Percentiles rank a stretch among this genome's conserved stretches.
Evolutionary conservation across 2,797 vertebrate species (phyloP).

Genomic region (Parambassis ranga): DNA sequence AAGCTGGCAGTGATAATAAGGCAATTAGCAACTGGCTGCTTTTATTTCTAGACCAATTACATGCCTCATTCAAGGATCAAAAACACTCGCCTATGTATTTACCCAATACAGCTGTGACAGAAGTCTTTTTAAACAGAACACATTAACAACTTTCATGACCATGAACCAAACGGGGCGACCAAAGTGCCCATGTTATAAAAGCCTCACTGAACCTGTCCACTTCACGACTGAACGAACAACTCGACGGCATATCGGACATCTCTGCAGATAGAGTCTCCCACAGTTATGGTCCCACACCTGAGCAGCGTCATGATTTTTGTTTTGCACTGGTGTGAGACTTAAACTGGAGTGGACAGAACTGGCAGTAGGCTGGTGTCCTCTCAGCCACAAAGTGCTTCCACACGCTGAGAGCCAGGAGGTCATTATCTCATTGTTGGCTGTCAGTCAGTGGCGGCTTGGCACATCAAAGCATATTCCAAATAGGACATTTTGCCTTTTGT

Average conservation of each 20-base stretch:
- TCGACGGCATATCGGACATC: background rate
- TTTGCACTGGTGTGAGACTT: constrained; percentile 91
- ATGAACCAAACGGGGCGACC: no score
- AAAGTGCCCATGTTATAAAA: no score
- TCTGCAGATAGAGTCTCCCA: constrained; percentile 64
- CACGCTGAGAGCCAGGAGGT: background rate
- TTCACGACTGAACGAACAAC: no score
- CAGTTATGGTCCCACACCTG: constrained; percentile 87
- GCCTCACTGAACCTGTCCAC: no score
- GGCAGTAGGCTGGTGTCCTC: constrained; percentile 25
- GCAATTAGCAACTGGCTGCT: constrained; percentile 39
- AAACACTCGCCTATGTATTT: constrained; percentile 2
- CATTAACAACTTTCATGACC: background rate
- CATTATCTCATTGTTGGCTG: background rate
- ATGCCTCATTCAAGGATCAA: constrained; percentile 30
- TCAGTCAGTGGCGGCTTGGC: background rate
- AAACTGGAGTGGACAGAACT: constrained; percentile 78
- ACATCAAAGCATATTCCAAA: background rate
- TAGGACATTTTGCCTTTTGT: background rate
- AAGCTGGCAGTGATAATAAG: constrained; percentile 33
- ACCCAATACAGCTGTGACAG: background rate
- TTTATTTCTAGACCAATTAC: constrained; percentile 49
- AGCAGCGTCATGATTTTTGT: constrained; percentile 85
- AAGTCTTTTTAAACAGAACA: background rate
- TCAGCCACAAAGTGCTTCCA: background rate